Conservation (phyloP, 2,797 vertebrate species). For the Enteromius viviparus region DNA sequence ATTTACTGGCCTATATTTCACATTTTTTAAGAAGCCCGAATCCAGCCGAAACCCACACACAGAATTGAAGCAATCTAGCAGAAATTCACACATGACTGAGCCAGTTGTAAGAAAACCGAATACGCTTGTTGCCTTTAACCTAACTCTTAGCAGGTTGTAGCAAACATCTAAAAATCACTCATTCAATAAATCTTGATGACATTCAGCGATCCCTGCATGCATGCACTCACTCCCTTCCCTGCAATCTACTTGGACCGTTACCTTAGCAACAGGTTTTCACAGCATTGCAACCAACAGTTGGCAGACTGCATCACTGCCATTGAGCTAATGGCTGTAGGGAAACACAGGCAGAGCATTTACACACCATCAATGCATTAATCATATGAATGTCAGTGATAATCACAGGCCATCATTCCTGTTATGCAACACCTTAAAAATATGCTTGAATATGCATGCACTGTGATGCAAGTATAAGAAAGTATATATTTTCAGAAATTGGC, state of each 20-base stretch:
- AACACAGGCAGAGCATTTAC: slow-evolving; percentile 41
- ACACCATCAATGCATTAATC: slow-evolving; percentile 22
- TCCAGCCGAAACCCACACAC: background rate
- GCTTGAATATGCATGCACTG: background rate
- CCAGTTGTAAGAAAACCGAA: background rate
- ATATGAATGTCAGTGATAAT: background rate
- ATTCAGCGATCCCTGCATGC: slow-evolving; percentile 36
- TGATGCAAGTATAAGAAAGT: background rate
- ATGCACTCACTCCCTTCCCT: slow-evolving; percentile 16
- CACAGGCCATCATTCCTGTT: slow-evolving; percentile 6
- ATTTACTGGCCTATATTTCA: background rate
- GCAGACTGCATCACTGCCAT: slow-evolving; percentile 28
- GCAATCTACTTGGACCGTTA: slow-evolving; percentile 57
- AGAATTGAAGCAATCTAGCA: background rate
- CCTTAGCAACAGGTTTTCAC: slow-evolving; percentile 69
- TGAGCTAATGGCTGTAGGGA: slow-evolving; percentile 41
- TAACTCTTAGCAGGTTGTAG: background rate
- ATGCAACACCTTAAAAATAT: background rate
- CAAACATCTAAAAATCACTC: slow-evolving; percentile 31
- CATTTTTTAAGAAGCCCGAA: background rate
- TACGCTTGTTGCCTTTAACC: background rate
- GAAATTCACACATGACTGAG: slow-evolving; percentile 6
- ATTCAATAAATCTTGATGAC: slow-evolving; percentile 37
- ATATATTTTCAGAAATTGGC: background rate
- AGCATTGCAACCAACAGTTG: slow-evolving; percentile 58